A percentile compares a stretch with the other conserved stretches of the same genome.
These are phyloP conservation scores for Saccostrea cuccullata DNA, from an alignment of 1,140 invertebrate species.

Conservation along the genomic window DNA sequence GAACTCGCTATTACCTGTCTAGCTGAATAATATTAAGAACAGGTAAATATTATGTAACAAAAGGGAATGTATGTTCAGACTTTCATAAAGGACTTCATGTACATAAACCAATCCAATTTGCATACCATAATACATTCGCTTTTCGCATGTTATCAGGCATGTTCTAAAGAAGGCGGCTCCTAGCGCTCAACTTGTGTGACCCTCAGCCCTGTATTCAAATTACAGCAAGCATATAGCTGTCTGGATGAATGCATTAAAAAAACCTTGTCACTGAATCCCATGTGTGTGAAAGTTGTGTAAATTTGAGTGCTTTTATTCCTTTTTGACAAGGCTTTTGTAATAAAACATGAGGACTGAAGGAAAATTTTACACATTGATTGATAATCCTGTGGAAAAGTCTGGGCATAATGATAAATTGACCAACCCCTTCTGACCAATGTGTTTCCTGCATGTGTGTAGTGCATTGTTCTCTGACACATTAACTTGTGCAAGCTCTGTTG, in stretches of 20 bases:
- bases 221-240: slow-evolving; percentile 28
- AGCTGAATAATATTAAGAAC: slow-evolving; percentile 1
- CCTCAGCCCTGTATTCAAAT: slow-evolving; percentile 30
- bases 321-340: neutral
- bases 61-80: neutral
- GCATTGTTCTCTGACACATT: slow-evolving; percentile 28
- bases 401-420: slow-evolving; percentile 26
- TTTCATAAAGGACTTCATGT: neutral
- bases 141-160: slow-evolving; percentile 9
- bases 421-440: neutral
- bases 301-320: neutral
- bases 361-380: slow-evolving; percentile 26
- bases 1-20: neutral
- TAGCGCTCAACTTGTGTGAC: slow-evolving; percentile 24
- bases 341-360: neutral
- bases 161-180: slow-evolving; percentile 14
- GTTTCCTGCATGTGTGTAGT: neutral
- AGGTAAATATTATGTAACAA: slow-evolving; percentile 28
- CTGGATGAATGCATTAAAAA: neutral
- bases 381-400: neutral
- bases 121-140: slow-evolving; percentile 15
- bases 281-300: slow-evolving; percentile 26
- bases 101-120: slow-evolving; percentile 23
- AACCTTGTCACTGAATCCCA: slow-evolving; percentile 3
- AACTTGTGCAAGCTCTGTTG: neutral